Percentiles rank a stretch among this genome's conserved stretches.
These are phyloP conservation scores for Mythimna pallens DNA, from an alignment of 2,888 invertebrate genomes.

Conservation along the genomic window DNA sequence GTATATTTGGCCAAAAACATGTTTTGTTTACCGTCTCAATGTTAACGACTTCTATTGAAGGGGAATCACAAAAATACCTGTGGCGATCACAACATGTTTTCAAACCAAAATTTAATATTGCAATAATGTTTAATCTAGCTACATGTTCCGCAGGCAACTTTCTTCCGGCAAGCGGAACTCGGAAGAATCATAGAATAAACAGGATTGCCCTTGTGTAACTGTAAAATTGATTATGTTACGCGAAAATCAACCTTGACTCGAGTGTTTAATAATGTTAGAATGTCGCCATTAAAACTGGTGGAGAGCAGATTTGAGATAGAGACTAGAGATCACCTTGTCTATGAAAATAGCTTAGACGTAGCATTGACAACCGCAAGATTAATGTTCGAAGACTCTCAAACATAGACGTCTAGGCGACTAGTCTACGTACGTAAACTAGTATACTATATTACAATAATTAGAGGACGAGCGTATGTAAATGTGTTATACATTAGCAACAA, in stretches of 20 bases:
- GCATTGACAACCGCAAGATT: slow-evolving; percentile 65
- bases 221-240: slow-evolving; percentile 55
- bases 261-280: slow-evolving; percentile 55
- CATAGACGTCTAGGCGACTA: slow-evolving; percentile 32
- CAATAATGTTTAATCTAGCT: slow-evolving; percentile 12
- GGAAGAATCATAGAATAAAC: slow-evolving; percentile 43
- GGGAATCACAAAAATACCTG: slow-evolving; percentile 31
- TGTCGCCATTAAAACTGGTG: slow-evolving; percentile 57
- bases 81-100: slow-evolving; percentile 46
- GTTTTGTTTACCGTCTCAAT: slow-evolving; percentile 49
- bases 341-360: slow-evolving; percentile 66
- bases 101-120: slow-evolving; percentile 30
- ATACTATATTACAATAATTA: slow-evolving; percentile 1
- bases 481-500: neutral
- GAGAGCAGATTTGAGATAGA: slow-evolving; percentile 51
- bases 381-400: slow-evolving; percentile 48
- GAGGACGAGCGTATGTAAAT: slow-evolving; percentile 11
- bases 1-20: slow-evolving; percentile 47
- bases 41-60: slow-evolving; percentile 52
- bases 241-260: slow-evolving; percentile 65
- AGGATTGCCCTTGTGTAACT: slow-evolving; percentile 46
- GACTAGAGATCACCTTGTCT: slow-evolving; percentile 66
- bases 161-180: slow-evolving; percentile 50
- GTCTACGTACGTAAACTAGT: neutral
- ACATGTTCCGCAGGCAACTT: slow-evolving; percentile 19